phyloP scores from a whole-genome alignment of 2,113 vertebrate species.

The Phocoena sinus region DNA sequence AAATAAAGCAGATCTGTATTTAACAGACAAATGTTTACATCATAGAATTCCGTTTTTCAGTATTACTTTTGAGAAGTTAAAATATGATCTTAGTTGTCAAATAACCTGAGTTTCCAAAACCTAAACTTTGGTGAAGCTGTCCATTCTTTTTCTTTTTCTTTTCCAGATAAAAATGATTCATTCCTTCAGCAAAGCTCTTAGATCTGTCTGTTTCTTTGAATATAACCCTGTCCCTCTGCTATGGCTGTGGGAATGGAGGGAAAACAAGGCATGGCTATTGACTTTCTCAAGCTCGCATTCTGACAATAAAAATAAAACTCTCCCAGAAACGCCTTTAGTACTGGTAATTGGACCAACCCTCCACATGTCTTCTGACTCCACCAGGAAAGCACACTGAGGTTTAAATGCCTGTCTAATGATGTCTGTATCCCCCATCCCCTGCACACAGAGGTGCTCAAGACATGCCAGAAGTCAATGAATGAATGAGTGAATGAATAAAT shows the following conservation, averaged over 20 bases:
- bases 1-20: not conserved
- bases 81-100: not conserved
- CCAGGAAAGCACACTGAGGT: not conserved
- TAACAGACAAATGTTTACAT: not conserved
- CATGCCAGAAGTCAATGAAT: not conserved
- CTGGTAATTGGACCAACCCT: no score
- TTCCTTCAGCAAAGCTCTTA: not conserved
- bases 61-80: not conserved
- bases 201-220: not conserved
- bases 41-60: not conserved
- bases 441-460: not conserved
- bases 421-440: not conserved
- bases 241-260: not conserved
- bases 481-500: not conserved
- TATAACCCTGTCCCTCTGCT: not conserved
- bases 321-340: not conserved
- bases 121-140: not conserved
- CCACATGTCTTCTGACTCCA: not conserved
- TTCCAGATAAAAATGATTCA: not conserved
- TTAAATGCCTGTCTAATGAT: not conserved
- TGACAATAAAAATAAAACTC: not conserved
- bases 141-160: not conserved
- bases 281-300: not conserved
- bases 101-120: not conserved
- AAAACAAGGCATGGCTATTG: fast-evolving